phyloP scores from a whole-genome alignment of 2,888 invertebrate species.

The Masnerella sp. region DNA sequence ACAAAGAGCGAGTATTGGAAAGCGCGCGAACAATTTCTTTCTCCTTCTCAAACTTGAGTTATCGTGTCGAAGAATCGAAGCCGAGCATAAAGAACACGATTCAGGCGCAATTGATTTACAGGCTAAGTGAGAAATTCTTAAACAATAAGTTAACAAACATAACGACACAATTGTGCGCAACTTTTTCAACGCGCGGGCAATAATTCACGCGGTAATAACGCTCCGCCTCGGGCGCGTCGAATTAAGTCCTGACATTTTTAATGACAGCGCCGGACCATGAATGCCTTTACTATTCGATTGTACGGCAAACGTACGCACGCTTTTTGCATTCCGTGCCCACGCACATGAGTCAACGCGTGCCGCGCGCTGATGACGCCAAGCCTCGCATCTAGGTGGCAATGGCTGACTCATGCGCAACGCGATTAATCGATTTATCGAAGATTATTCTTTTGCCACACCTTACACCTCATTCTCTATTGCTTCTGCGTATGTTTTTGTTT shows the following conservation, averaged over 20 bases:
- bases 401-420: conserved; percentile 61
- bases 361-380: conserved; percentile 64
- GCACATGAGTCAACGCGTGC: conserved; percentile 74
- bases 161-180: conserved; percentile 26
- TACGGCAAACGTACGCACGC: conserved; percentile 60
- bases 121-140: conserved; percentile 32
- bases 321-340: conserved; percentile 71
- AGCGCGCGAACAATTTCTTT: conserved; percentile 6
- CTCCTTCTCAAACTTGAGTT: neutral
- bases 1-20: conserved; percentile 2
- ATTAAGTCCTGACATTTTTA: conserved; percentile 51
- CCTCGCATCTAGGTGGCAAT: conserved; percentile 56
- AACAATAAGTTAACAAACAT: conserved; percentile 36
- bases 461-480: conserved; percentile 22
- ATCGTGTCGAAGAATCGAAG: conserved; percentile 8
- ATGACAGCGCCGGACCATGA: conserved; percentile 35
- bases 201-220: conserved; percentile 35
- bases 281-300: conserved; percentile 48
- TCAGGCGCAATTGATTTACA: conserved; percentile 31
- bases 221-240: conserved; percentile 25
- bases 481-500: too few relatives aligned
- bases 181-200: conserved; percentile 29
- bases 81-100: conserved; percentile 5
- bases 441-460: conserved; percentile 59
- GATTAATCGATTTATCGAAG: conserved; percentile 57